phyloP scores from a whole-genome alignment of 2,888 invertebrate species.

The Lasioglossum vierecki region DNA sequence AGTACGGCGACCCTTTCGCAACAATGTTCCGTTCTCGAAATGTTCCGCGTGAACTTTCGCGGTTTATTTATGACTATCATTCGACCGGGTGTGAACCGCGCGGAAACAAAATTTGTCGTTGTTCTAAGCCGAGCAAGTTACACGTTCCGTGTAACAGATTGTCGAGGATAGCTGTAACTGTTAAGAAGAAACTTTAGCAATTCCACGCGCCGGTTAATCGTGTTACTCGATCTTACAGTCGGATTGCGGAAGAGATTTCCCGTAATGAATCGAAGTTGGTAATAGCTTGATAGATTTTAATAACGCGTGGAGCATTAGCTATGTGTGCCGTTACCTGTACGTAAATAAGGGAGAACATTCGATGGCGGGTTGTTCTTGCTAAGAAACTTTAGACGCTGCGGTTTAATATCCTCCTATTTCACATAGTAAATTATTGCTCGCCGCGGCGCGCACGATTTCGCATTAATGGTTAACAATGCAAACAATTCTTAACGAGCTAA shows the following conservation, averaged over 20 bases:
- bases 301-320: neutral
- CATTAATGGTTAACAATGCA: neutral
- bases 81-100: neutral
- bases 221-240: slow-evolving; percentile 6
- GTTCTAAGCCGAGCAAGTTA: neutral
- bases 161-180: slow-evolving; percentile 29
- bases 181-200: slow-evolving; percentile 9
- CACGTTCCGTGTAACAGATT: neutral
- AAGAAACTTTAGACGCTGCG: slow-evolving; percentile 64
- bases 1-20: too few species aligned
- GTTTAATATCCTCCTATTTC: slow-evolving; percentile 63
- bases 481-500: neutral
- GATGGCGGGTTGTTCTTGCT: slow-evolving; percentile 23
- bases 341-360: slow-evolving; percentile 12
- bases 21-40: neutral
- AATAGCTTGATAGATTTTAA: slow-evolving; percentile 21
- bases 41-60: neutral
- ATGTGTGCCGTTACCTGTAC: neutral
- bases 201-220: slow-evolving; percentile 1
- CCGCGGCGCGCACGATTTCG: neutral
- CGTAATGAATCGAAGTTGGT: slow-evolving; percentile 3
- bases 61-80: neutral
- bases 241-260: slow-evolving; percentile 11
- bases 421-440: slow-evolving; percentile 12
- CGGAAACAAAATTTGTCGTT: neutral